phyloP scores from a whole-genome alignment of 2,113 vertebrate genomes.

The Phalacrocorax carbo region DNA sequence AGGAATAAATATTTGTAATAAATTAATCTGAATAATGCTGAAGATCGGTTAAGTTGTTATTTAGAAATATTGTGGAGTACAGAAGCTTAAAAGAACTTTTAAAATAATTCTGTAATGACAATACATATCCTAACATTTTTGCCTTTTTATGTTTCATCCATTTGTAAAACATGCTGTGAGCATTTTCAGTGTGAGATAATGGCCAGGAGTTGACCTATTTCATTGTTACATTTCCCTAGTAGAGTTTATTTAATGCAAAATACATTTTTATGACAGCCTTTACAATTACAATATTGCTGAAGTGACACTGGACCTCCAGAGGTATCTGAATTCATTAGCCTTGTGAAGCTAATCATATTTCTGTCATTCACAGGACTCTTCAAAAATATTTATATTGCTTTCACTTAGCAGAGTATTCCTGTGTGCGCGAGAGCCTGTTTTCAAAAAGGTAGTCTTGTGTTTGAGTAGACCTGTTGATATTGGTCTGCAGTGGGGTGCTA shows the following conservation, averaged over 20 bases:
- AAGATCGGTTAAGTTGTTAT: not conserved
- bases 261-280: constrained; percentile 42
- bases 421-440: not conserved
- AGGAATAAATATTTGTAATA: not conserved
- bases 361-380: constrained; percentile 28
- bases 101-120: not conserved
- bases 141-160: constrained; percentile 4
- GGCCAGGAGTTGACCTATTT: constrained; percentile 1
- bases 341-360: constrained; percentile 16
- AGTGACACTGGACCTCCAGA: constrained; percentile 3
- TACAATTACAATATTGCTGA: constrained; percentile 34
- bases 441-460: constrained; percentile 25
- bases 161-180: not conserved
- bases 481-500: not conserved
- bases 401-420: constrained; percentile 32
- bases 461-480: constrained; percentile 16
- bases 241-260: constrained; percentile 50
- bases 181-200: constrained; percentile 5
- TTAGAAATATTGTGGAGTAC: not conserved
- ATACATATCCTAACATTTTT: not conserved
- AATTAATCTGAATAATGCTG: not conserved
- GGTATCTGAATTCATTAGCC: constrained; percentile 51
- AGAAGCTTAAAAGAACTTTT: not conserved
- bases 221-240: constrained; percentile 26
- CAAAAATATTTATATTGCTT: constrained; percentile 3